Conservation (phyloP, 1,140 invertebrate genomes). For the Aphelinus certus region DNA sequence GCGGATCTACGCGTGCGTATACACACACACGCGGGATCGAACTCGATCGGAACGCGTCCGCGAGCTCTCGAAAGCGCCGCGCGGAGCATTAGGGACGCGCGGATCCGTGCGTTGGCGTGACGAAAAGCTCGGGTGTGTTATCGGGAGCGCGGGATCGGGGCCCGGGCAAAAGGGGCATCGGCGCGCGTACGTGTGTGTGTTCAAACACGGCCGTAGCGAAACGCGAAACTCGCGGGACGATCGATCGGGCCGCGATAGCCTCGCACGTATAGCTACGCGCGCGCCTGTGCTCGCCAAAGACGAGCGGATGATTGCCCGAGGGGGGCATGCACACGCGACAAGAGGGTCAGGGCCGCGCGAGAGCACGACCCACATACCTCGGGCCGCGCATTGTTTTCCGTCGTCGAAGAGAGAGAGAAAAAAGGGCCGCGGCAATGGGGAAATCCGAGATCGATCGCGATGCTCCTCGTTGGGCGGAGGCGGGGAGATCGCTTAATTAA, state of each 20-base stretch:
- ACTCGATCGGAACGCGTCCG: too few relatives aligned
- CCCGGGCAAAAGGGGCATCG: not conserved
- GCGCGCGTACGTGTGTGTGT: not conserved
- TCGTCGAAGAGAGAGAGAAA: too few relatives aligned
- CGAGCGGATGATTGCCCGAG: too few relatives aligned
- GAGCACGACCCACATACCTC: not conserved
- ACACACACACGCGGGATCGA: not conserved
- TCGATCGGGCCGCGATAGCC: too few relatives aligned
- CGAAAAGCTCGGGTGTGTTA: not conserved
- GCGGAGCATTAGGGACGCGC: too few relatives aligned
- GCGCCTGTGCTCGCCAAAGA: too few relatives aligned
- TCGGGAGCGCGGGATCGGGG: not conserved
- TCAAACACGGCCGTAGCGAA: not conserved
- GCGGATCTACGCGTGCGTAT: not conserved
- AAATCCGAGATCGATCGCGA: not conserved
- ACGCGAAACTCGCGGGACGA: slow-evolving; percentile 16
- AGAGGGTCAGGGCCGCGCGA: slow-evolving; percentile 16
- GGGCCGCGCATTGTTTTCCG: not conserved
- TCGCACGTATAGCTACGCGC: too few relatives aligned
- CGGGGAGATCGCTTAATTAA: slow-evolving; percentile 19
- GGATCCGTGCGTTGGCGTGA: slow-evolving; percentile 22
- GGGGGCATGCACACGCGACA: not conserved
- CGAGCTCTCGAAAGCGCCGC: too few relatives aligned
- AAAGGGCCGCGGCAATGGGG: too few relatives aligned
- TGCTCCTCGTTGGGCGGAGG: not conserved